Evolutionary conservation across 2,797 vertebrate species (phyloP).

Genomic region (Zonotrichia albicollis): DNA sequence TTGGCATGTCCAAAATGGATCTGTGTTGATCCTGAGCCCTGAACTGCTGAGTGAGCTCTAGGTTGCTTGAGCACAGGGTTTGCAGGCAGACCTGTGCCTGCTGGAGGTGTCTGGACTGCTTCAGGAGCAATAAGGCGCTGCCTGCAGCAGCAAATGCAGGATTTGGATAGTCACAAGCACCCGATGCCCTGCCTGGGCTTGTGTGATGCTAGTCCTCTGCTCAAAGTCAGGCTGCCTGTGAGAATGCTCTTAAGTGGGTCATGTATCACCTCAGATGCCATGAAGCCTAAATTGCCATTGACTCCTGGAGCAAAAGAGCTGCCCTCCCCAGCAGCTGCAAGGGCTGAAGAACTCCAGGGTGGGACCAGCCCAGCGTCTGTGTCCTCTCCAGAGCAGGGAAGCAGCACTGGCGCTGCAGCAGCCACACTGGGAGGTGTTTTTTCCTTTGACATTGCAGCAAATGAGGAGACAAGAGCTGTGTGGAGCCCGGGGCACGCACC

Average conservation of each 20-base stretch:
- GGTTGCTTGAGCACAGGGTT: accelerated
- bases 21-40: neutral
- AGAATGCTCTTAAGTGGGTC: neutral
- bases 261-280: neutral
- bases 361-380: accelerated
- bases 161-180: neutral
- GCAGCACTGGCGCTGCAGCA: neutral
- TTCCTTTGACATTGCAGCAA: constrained; percentile 51
- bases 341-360: neutral
- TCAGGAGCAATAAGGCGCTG: neutral
- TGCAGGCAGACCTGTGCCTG: neutral
- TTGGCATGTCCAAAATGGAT: neutral
- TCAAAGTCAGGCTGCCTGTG: neutral
- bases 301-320: neutral
- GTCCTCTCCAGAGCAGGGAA: neutral
- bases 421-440: neutral
- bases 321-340: neutral
- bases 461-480: neutral
- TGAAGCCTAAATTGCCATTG: neutral
- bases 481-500: neutral
- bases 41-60: neutral
- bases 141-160: neutral
- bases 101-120: neutral
- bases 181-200: neutral
- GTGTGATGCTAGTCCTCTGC: neutral